Base-by-base conservation (phyloP, 1,140 invertebrate species). In the Drosophila quadrilineata region DNA sequence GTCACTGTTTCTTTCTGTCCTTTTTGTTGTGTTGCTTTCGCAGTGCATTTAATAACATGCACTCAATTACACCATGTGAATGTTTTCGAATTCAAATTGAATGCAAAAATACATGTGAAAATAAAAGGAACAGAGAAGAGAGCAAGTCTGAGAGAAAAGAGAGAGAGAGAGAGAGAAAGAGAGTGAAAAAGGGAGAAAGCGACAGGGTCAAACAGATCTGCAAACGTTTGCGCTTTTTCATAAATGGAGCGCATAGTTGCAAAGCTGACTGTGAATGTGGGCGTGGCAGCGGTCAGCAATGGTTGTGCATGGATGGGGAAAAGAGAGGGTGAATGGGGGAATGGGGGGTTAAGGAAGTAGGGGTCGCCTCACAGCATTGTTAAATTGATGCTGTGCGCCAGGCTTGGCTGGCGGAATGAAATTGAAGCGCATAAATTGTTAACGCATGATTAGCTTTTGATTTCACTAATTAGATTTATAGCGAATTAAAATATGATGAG, bases 381-480 rank as follows among this genome's bases (percentile, higher is more conserved):
- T 21, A 31, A 67, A 63, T 67, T 63, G 29, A 62, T 62, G 57
- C 22, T 50, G 53, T 52, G 17, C 33, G 49, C 35, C 8, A 35
- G 12, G 41, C 38, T 58, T 54, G 66, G 56, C 62, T 54, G 66
- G 56, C 62, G 64, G 59, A 43, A 63, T 80, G 59, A 67, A 65
- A 59, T 35, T 62, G 79, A 75, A 79, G 74, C 70, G 75, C 79
- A 84, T 84, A 84, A 84, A 84, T 84, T 84, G 74, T 85, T 79
- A 79, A 85, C 79, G 79, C 79, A 79, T 84, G 79, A 84, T 84
- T 84, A 84, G 79, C 26, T 79, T 71, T 79, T 85, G 79, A 84
- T 79, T 85, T 84, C 74, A 79, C 79, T 84, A 84, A 84, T 84
- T 84, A 84, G 79, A 84, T 84, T 84, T 86, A 84, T 84, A 59